Evolutionary conservation across 2,797 vertebrate species (phyloP).

Genomic region (Coregonus sp.): DNA sequence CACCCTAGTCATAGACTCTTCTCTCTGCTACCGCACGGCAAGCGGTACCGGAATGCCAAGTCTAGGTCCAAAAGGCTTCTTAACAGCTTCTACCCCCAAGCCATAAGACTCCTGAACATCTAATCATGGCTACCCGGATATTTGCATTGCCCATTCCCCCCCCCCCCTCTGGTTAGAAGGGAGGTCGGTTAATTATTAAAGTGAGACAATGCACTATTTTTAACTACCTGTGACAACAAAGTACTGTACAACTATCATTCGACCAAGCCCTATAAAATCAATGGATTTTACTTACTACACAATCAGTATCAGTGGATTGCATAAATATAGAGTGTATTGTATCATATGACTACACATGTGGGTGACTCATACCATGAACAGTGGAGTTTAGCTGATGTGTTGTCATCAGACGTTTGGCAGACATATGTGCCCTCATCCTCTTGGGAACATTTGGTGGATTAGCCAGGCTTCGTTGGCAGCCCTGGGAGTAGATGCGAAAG

Average conservation of each 20-base stretch:
- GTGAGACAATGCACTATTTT: too few relatives aligned
- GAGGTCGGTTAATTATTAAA: background rate
- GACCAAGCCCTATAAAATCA: background rate
- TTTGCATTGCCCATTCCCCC: too few relatives aligned
- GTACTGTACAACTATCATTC: background rate
- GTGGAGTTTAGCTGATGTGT: constrained; percentile 81
- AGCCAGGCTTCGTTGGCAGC: constrained; percentile 83
- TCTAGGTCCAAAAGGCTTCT: too few relatives aligned
- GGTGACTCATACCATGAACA: constrained; percentile 77
- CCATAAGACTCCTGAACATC: too few relatives aligned
- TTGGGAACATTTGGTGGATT: constrained; percentile 84
- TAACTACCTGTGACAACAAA: too few relatives aligned
- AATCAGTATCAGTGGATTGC: too few relatives aligned
- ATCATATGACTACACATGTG: background rate
- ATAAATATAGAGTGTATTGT: background rate
- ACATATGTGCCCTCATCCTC: constrained; percentile 87
- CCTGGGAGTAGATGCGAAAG: constrained; percentile 79
- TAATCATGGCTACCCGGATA: too few relatives aligned
- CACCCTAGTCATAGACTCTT: too few relatives aligned
- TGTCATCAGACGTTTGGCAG: constrained; percentile 81
- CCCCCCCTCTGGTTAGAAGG: background rate
- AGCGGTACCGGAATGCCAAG: too few relatives aligned
- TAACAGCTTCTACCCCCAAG: too few relatives aligned
- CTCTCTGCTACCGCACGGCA: too few relatives aligned
- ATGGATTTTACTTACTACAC: too few relatives aligned